phyloP scores from a whole-genome alignment of 2,888 invertebrate genomes.

The Drosophila kambysellisi region DNA sequence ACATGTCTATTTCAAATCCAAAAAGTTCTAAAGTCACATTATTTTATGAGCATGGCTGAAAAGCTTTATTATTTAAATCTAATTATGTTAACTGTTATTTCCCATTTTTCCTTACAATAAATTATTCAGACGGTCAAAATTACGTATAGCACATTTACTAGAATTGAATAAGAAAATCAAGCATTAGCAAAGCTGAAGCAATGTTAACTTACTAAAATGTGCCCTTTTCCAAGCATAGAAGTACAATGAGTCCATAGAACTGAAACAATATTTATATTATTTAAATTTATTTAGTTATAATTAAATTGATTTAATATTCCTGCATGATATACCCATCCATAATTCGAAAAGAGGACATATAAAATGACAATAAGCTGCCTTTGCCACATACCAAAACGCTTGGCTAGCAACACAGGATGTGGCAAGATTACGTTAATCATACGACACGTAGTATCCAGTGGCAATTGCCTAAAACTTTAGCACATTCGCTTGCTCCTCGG shows the following conservation, averaged over 20 bases:
- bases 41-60: not conserved
- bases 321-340: not conserved
- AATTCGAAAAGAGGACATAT: conserved; percentile 3
- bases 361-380: conserved; percentile 22
- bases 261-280: not conserved
- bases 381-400: conserved; percentile 20
- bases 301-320: not conserved
- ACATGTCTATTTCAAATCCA: not conserved
- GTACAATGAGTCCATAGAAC: not conserved
- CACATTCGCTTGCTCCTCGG: conserved; percentile 46
- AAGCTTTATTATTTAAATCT: not conserved
- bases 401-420: conserved; percentile 1
- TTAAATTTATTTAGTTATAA: not conserved
- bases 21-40: not conserved
- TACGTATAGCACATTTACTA: conserved; percentile 18
- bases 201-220: not conserved
- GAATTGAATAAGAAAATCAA: conserved; percentile 11
- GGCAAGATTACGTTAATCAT: conserved; percentile 67
- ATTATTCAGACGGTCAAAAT: not conserved
- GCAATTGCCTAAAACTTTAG: conserved; percentile 48
- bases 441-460: conserved; percentile 48
- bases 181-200: not conserved
- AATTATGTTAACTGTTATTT: not conserved
- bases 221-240: not conserved
- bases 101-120: not conserved